Conservation (phyloP, 2,113 vertebrate species). For the Spea multiplicata region DNA sequence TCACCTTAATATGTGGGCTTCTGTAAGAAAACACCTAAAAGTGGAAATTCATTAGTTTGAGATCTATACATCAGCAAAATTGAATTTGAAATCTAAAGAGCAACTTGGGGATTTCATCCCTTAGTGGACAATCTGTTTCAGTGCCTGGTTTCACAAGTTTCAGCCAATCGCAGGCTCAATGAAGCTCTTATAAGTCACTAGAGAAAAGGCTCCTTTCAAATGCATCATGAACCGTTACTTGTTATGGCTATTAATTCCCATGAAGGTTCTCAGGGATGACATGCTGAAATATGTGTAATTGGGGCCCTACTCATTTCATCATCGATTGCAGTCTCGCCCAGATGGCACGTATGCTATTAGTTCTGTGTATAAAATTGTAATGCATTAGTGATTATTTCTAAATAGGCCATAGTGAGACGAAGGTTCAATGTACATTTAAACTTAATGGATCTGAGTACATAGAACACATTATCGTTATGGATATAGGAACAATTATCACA, state of each 20-base stretch:
- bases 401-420: background rate
- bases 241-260: slow-evolving; percentile 55
- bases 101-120: slow-evolving; percentile 66
- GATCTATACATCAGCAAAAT: slow-evolving; percentile 65
- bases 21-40: slow-evolving; percentile 57
- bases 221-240: slow-evolving; percentile 53
- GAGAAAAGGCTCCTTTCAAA: slow-evolving; percentile 54
- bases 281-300: slow-evolving; percentile 56
- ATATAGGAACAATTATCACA: no score
- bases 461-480: no score
- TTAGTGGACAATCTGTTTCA: slow-evolving; percentile 66
- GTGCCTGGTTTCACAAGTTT: slow-evolving; percentile 53
- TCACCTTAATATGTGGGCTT: background rate
- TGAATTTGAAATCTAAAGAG: slow-evolving; percentile 73
- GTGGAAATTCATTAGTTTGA: slow-evolving; percentile 63
- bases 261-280: slow-evolving; percentile 52
- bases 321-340: slow-evolving; percentile 68
- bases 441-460: no score
- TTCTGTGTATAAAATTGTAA: slow-evolving; percentile 42
- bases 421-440: no score
- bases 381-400: background rate
- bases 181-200: slow-evolving; percentile 57
- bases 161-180: slow-evolving; percentile 49
- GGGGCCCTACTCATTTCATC: slow-evolving; percentile 60
- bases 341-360: slow-evolving; percentile 59